A percentile compares a stretch with the other conserved stretches of the same genome.
These are phyloP conservation scores for Montipora foliosa DNA, from an alignment of 64 coral and sea anemone genomes.

Conservation along the genomic window DNA sequence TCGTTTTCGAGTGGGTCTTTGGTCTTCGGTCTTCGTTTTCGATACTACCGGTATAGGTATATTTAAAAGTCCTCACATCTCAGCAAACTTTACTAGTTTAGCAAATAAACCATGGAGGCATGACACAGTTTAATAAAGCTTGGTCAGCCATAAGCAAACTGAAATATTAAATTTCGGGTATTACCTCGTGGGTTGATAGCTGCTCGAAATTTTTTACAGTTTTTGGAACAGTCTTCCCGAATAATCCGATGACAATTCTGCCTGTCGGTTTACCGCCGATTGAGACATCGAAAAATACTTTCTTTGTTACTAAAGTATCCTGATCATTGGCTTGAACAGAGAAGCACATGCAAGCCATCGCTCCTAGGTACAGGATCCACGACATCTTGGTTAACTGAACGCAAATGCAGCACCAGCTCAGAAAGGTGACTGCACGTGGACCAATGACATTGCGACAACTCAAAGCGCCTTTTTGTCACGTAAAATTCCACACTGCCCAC, in stretches of 20 bases:
- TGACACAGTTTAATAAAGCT: too few species aligned
- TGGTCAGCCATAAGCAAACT: too few species aligned
- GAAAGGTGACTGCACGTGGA: background rate
- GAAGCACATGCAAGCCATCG: background rate
- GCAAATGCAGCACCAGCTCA: background rate
- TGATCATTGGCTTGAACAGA: constrained; percentile 13
- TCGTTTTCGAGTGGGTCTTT: too few species aligned
- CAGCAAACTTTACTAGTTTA: too few species aligned
- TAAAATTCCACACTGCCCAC: too few species aligned
- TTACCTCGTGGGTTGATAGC: constrained; percentile 60
- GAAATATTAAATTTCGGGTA: background rate
- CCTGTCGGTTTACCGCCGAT: constrained; percentile 22
- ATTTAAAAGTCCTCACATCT: too few species aligned
- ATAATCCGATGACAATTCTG: constrained; percentile 64
- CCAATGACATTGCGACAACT: background rate
- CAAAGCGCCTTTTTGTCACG: too few species aligned
- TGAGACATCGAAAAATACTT: constrained; percentile 55
- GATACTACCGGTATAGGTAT: too few species aligned
- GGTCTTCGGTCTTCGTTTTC: too few species aligned
- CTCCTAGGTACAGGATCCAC: background rate
- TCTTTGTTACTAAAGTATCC: constrained; percentile 61
- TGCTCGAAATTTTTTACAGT: constrained; percentile 54
- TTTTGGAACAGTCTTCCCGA: constrained; percentile 55
- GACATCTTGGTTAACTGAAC: too few species aligned
- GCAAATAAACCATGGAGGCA: too few species aligned